A percentile compares a stretch with the other conserved stretches of the same genome.
phyloP scores from a whole-genome alignment of 2,113 vertebrate species.

The Rhinolophus sinicus region DNA sequence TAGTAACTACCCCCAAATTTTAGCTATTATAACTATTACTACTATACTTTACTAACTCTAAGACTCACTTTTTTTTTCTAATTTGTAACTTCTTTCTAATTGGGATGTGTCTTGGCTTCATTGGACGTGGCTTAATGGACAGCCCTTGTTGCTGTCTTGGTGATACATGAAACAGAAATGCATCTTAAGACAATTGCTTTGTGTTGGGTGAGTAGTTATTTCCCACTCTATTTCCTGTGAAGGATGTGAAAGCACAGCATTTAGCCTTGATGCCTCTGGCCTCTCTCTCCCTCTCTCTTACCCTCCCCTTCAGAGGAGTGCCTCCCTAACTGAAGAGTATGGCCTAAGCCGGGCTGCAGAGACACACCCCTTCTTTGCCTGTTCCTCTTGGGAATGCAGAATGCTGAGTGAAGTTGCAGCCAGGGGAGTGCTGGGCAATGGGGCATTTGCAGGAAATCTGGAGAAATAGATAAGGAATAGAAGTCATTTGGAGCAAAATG shows the following conservation, averaged over 20 bases:
- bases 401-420: not conserved
- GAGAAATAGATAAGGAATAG: not conserved
- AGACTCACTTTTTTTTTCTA: not conserved
- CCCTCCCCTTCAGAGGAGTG: not conserved
- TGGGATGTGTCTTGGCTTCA: not conserved
- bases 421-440: not conserved
- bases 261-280: not conserved
- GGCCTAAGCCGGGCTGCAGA: not conserved
- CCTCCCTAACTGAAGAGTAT: not conserved
- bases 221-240: not conserved
- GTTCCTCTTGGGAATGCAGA: not conserved
- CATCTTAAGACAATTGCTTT: not conserved
- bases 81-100: not conserved
- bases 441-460: not conserved
- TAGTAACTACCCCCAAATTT: not conserved
- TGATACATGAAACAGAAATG: not conserved
- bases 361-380: not conserved
- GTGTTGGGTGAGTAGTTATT: not conserved
- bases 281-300: not conserved
- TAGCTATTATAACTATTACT: not conserved
- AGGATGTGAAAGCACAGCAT: not conserved
- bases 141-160: not conserved
- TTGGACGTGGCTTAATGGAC: not conserved
- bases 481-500: not conserved
- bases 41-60: not conserved